A percentile compares a stretch with the other conserved stretches of the same genome.
phyloP scores from a whole-genome alignment of 2,888 invertebrate species.

The Xanthia togata region DNA sequence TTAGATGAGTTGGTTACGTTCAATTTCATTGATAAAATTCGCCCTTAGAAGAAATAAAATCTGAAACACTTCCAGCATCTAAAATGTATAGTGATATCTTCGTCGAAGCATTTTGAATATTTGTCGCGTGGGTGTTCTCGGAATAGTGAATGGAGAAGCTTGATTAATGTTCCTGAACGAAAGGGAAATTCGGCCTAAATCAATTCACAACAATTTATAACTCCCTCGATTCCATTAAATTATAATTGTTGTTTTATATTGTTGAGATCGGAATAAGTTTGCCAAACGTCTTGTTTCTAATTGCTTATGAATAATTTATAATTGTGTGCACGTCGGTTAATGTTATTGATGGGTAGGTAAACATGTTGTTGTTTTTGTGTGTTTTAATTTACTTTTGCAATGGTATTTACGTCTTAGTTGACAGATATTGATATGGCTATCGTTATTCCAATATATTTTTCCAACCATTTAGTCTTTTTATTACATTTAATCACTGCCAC shows the following conservation, averaged over 20 bases:
- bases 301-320: constrained; percentile 59
- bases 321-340: neutral
- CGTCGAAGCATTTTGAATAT: constrained; percentile 62
- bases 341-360: constrained; percentile 7
- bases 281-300: constrained; percentile 61
- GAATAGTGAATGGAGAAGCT: constrained; percentile 68
- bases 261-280: constrained; percentile 60
- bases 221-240: constrained; percentile 70
- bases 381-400: neutral
- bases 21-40: neutral
- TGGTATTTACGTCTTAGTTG: neutral
- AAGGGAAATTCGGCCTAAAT: constrained; percentile 71
- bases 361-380: neutral
- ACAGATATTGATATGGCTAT: neutral
- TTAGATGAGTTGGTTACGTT: neutral
- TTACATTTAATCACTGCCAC: neutral
- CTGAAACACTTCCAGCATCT: constrained; percentile 42
- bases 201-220: constrained; percentile 76
- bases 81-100: constrained; percentile 45
- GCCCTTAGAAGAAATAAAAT: neutral
- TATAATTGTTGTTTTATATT: constrained; percentile 67
- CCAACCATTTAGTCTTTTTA: neutral
- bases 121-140: constrained; percentile 57
- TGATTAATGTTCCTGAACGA: constrained; percentile 73
- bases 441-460: neutral